Percentiles rank a stretch among this genome's conserved stretches.
Conservation (phyloP, 2,797 vertebrate species). For the Falco peregrinus region DNA sequence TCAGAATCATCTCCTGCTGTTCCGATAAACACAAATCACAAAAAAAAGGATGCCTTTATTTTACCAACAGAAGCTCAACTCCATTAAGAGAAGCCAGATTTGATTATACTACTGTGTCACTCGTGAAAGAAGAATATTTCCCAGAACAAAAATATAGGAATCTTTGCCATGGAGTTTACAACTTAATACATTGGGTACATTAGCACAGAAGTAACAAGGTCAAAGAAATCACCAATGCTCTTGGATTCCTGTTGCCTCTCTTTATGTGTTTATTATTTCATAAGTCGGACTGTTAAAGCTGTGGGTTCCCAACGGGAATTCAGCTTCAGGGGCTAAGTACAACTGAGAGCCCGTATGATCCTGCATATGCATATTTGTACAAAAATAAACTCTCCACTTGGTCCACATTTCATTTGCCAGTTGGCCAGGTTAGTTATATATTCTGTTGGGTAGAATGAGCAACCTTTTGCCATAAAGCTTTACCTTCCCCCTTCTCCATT, state of each 20-base stretch:
- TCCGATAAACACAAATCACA: not conserved
- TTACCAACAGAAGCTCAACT: not conserved
- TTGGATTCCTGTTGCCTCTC: not conserved
- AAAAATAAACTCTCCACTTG: slow-evolving; percentile 6
- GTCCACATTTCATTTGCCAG: not conserved
- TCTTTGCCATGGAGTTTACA: not conserved
- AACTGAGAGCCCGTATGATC: not conserved
- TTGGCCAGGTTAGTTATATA: not conserved
- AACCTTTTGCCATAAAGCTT: not conserved
- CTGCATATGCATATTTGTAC: not conserved
- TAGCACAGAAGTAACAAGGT: not conserved
- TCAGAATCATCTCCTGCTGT: not conserved
- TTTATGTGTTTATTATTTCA: not conserved
- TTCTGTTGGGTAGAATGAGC: not conserved
- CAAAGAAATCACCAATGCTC: not conserved
- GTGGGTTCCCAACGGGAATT: not conserved
- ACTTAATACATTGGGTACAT: not conserved
- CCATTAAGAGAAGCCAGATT: not conserved
- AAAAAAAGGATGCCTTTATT: not conserved
- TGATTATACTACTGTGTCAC: not conserved
- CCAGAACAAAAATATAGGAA: not conserved
- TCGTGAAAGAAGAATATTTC: not conserved
- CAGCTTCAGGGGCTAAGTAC: not conserved
- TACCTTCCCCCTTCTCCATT: not conserved
- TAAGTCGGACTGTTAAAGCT: not conserved